Evolutionary conservation across 2,888 invertebrate genomes (phyloP).

Genomic region (Drosophila formosana): DNA sequence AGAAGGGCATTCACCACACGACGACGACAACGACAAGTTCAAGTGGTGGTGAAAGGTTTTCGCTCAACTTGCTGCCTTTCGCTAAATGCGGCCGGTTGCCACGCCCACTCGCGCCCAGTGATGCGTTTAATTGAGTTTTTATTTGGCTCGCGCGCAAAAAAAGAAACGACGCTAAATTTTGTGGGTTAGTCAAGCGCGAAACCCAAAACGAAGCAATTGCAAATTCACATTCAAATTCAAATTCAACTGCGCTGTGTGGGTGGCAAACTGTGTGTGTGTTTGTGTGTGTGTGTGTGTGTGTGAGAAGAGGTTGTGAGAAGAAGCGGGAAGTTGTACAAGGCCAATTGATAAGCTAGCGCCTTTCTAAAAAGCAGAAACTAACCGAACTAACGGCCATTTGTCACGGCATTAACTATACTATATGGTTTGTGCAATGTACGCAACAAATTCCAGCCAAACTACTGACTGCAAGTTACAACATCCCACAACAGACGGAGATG

Average conservation of each 20-base stretch:
- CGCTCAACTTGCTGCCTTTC: constrained; percentile 55
- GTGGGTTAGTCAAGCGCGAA: constrained; percentile 12
- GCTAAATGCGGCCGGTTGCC: constrained; percentile 34
- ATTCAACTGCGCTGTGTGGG: constrained; percentile 13
- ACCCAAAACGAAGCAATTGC: neutral
- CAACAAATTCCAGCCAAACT: constrained; percentile 36
- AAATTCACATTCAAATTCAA: neutral
- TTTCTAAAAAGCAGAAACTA: constrained; percentile 59
- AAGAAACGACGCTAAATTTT: constrained; percentile 18
- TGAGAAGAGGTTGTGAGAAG: neutral
- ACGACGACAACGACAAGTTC: constrained; percentile 6
- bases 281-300: constrained; percentile 27
- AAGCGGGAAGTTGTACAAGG: constrained; percentile 52
- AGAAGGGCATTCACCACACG: constrained; percentile 32
- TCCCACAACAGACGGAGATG: constrained; percentile 30
- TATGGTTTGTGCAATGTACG: constrained; percentile 2
- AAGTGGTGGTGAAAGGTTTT: constrained; percentile 62
- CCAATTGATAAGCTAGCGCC: constrained; percentile 46
- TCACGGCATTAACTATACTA: constrained; percentile 51
- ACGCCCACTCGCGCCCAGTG: constrained; percentile 63
- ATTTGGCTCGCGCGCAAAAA: constrained; percentile 4
- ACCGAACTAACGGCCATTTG: constrained; percentile 64
- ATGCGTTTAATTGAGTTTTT: constrained; percentile 71
- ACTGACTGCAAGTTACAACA: constrained; percentile 42
- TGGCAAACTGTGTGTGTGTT: neutral